Evolutionary conservation across 2,797 vertebrate genomes (phyloP).

Genomic region (Apogon talboti): DNA sequence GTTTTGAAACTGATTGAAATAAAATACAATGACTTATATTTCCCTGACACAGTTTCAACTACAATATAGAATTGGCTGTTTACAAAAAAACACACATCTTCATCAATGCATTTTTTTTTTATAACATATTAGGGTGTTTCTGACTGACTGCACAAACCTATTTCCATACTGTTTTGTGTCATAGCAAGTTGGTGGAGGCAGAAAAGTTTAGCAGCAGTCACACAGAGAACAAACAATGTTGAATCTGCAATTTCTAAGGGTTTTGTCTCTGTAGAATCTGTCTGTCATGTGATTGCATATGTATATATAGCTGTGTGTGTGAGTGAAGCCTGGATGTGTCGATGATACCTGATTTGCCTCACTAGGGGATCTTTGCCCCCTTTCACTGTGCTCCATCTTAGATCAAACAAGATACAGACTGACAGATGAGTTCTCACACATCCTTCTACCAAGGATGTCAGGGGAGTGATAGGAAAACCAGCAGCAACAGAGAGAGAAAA

Average conservation of each 20-base stretch:
- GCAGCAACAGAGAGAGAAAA: conserved; percentile 22
- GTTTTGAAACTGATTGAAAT: too few species aligned
- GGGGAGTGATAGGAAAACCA: conserved; percentile 7
- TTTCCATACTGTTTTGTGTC: conserved; percentile 4
- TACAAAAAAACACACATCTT: background rate
- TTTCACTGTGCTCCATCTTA: background rate
- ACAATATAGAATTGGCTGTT: background rate
- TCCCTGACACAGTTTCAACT: background rate
- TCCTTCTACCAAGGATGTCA: conserved; percentile 34
- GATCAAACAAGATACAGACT: conserved; percentile 56
- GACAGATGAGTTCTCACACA: conserved; percentile 53
- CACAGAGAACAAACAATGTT: background rate
- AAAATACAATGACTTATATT: background rate
- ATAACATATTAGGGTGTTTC: conserved; percentile 1
- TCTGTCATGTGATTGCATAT: too few species aligned
- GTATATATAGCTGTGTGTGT: too few species aligned
- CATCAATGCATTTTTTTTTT: too few species aligned
- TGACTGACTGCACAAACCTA: conserved; percentile 24
- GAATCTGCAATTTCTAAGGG: background rate
- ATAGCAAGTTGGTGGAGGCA: background rate
- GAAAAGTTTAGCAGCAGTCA: conserved; percentile 1
- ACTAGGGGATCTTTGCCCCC: conserved; percentile 8
- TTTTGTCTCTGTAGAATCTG: background rate
- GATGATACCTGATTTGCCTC: conserved; percentile 15
- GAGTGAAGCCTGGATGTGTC: background rate